phyloP scores from a whole-genome alignment of 2,888 invertebrate genomes.

The Dryadula phaetusa region DNA sequence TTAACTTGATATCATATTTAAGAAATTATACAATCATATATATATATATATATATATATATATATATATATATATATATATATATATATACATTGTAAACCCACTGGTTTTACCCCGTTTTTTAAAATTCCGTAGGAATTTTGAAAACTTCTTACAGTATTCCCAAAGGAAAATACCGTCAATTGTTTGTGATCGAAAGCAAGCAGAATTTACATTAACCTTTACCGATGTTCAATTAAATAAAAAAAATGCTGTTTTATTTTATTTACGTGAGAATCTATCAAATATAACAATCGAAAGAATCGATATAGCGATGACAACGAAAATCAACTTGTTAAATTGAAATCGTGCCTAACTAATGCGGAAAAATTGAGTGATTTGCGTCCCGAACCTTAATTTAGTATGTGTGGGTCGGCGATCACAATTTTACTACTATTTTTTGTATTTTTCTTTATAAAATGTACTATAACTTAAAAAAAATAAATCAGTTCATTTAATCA shows the following conservation, averaged over 20 bases:
- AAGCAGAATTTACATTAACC: neutral
- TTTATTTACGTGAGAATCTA: slow-evolving; percentile 18
- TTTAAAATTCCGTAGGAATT: no score
- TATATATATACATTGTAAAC: no score
- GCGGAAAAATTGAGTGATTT: neutral
- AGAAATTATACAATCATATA: no score
- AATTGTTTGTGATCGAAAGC: neutral
- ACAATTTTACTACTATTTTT: no score
- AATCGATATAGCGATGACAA: neutral
- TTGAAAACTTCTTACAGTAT: no score
- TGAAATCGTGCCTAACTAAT: slow-evolving; percentile 16
- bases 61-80: no score
- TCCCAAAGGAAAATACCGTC: no score
- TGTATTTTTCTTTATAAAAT: no score
- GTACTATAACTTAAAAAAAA: no score
- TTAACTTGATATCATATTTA: neutral
- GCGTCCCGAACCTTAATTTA: neutral
- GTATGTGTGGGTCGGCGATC: neutral
- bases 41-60: no score
- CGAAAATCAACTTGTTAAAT: neutral
- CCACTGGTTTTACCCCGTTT: no score
- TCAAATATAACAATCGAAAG: neutral
- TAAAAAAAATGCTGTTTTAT: neutral
- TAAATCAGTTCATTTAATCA: no score
- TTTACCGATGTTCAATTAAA: neutral